Percentiles rank a stretch among this genome's conserved stretches.
phyloP scores from a whole-genome alignment of 2,888 invertebrate species.

The Halictus quadricinctus region DNA sequence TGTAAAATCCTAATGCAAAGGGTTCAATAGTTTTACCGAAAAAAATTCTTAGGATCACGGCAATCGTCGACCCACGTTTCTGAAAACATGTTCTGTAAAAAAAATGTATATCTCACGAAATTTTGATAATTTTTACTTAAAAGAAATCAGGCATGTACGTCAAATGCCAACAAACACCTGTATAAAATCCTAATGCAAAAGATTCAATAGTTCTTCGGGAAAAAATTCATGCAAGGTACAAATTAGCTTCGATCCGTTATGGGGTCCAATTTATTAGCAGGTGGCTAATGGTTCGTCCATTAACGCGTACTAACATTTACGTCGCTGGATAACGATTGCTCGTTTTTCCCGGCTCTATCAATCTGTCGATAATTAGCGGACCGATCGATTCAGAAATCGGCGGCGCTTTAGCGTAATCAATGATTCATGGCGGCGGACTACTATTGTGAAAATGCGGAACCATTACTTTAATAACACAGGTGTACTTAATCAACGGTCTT shows the following conservation, averaged over 20 bases:
- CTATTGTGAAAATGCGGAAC: background rate
- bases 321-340: background rate
- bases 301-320: background rate
- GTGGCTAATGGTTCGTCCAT: background rate
- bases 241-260: background rate
- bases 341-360: background rate
- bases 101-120: background rate
- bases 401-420: slow-evolving; percentile 1
- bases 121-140: background rate
- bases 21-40: rapidly evolving
- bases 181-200: background rate
- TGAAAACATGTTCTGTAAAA: too few relatives aligned
- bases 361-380: background rate
- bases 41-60: background rate
- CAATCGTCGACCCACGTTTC: too few relatives aligned
- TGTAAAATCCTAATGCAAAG: background rate
- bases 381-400: slow-evolving; percentile 6
- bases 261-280: background rate
- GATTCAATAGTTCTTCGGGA: rapidly evolving
- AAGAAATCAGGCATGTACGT: background rate
- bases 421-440: background rate
- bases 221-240: background rate
- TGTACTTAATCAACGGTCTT: background rate
- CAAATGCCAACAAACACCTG: too few relatives aligned
- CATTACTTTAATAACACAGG: background rate